Evolutionary conservation across 2,797 vertebrate species (phyloP).

Genomic region (Acrossocheilus wenchowensis): DNA sequence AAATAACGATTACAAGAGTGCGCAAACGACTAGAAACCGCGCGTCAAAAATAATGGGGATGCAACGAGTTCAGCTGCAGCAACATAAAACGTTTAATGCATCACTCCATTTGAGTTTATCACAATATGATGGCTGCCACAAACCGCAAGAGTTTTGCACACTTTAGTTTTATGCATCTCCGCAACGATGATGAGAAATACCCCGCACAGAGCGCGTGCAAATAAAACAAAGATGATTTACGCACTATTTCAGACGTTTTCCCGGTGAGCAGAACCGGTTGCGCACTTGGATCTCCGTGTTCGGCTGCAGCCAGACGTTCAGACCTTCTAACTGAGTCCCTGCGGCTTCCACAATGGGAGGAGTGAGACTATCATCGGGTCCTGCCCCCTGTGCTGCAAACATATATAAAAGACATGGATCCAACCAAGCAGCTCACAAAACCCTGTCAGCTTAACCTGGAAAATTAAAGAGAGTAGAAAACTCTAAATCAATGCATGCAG

Average conservation of each 20-base stretch:
- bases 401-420: conserved; percentile 78
- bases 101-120: neutral
- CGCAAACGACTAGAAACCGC: neutral
- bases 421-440: conserved; percentile 68
- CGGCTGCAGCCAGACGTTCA: conserved; percentile 55
- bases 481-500: neutral
- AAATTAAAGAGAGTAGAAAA: conserved; percentile 37
- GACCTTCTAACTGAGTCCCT: conserved; percentile 71
- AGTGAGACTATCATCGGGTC: conserved; percentile 77
- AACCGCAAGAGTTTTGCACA: conserved; percentile 27
- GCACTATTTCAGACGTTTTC: neutral
- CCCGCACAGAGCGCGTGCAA: neutral
- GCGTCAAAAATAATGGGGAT: neutral
- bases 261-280: too few species aligned
- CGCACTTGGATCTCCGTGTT: neutral
- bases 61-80: neutral
- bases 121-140: neutral
- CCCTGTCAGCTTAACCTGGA: conserved; percentile 68
- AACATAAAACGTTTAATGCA: neutral
- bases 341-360: conserved; percentile 78
- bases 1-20: neutral
- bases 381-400: conserved; percentile 79
- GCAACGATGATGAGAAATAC: neutral
- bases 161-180: neutral
- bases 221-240: neutral